phyloP scores from a whole-genome alignment of 2,888 invertebrate species.

The Cryptops parisi region DNA sequence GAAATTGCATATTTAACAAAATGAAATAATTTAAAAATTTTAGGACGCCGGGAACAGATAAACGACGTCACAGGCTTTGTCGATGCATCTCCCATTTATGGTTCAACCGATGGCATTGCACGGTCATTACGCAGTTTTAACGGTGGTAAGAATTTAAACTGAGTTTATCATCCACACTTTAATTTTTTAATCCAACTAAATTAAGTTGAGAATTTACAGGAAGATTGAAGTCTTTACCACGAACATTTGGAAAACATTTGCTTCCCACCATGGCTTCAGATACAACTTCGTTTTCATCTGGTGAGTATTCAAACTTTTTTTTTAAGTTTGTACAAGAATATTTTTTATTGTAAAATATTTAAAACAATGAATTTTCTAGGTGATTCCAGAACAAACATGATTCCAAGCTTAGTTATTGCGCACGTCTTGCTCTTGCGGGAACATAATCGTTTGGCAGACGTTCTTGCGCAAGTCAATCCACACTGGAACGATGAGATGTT shows the following conservation, averaged over 20 bases:
- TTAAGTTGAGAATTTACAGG: neutral
- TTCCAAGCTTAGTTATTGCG: slow-evolving; percentile 5
- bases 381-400: slow-evolving; percentile 10
- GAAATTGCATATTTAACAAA: neutral
- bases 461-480: neutral
- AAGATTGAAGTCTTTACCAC: neutral
- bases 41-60: slow-evolving; percentile 44
- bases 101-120: neutral
- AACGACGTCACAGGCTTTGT: slow-evolving; percentile 8
- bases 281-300: slow-evolving; percentile 2
- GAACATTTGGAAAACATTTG: neutral
- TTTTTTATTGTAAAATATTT: too few species aligned
- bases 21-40: neutral
- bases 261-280: slow-evolving; percentile 9
- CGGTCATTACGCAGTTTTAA: neutral
- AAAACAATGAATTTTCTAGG: neutral
- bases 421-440: slow-evolving; percentile 2
- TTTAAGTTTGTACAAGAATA: too few species aligned
- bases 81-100: slow-evolving; percentile 9
- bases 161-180: too few species aligned
- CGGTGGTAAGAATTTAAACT: slow-evolving; percentile 9
- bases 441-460: slow-evolving; percentile 4
- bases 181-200: too few species aligned
- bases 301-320: too few species aligned
- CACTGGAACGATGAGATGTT: slow-evolving; percentile 11